Base-by-base conservation (phyloP, 2,888 invertebrate genomes). In the Tryphoninae sp. region DNA sequence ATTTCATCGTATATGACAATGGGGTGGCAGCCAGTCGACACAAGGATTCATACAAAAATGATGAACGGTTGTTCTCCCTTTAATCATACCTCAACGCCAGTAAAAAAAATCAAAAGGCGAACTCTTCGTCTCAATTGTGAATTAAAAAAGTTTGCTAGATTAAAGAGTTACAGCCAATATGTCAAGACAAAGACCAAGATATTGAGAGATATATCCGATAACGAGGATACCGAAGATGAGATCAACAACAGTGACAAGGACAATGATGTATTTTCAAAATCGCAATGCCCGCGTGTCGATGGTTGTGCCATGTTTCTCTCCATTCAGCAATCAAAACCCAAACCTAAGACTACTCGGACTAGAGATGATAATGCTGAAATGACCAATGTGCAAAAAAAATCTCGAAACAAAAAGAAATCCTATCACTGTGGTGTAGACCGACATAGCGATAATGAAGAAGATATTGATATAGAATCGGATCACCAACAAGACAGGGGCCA, bases 41-140 rank as follows among this genome's bases (percentile, higher is more conserved):
- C 86, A 45, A 61, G 33, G 1, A 84, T 85, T 4, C 7, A 26
- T 0, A 6, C 49, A 0, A 85, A 84, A 69, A 82, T 84, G 77
- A 62, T 72, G 2, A 62, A 84, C 22, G 78, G 26, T 4, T 86
- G 84, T 2, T 68, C 85, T 2, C 40, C 69, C 13, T 16, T 7
- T 19, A 2, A 55, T 55, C 86, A 87, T 23, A 80, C 80, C 33
- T 77, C 87, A 2, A 23, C 61, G 4, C 33, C 53, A 22, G 26
- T 8, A 4, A 83, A 58, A 74, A 85, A 58, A 67, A 69, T 87
- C 11, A 58, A 42, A 58, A 82, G 58, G 11, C 82, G 80, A 51
- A 86, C 86, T 1, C 85, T 82, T 73, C 16, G 77, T 23, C 67
- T 86, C n/a, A 88, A 88, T 61, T 3, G 9, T 9, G 58, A 74